A percentile compares a stretch with the other conserved stretches of the same genome.
phyloP scores from a whole-genome alignment of 2,888 invertebrate genomes.

The Eulithis prunata region DNA sequence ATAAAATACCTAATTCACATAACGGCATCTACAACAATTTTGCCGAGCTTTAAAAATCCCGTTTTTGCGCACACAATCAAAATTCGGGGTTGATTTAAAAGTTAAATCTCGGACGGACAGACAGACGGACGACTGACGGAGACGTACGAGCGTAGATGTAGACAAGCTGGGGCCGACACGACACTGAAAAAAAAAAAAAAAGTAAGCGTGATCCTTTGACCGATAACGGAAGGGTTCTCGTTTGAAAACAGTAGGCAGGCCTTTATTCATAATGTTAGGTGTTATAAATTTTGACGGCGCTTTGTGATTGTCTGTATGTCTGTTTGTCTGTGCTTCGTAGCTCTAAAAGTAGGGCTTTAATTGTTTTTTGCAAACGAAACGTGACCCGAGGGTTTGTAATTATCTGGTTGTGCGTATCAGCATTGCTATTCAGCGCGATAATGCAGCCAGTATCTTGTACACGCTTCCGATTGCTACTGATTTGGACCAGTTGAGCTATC shows the following conservation, averaged over 20 bases:
- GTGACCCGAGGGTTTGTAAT: no score
- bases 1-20: conserved; percentile 7
- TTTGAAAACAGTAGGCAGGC: not conserved
- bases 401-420: no score
- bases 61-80: conserved; percentile 28
- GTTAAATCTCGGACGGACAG: conserved; percentile 47
- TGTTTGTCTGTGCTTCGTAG: no score
- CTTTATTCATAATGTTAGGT: no score
- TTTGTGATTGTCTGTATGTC: no score
- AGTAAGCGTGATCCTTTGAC: not conserved
- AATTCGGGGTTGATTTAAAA: conserved; percentile 39
- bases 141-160: conserved; percentile 41
- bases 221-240: conserved; percentile 4
- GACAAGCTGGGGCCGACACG: conserved; percentile 25
- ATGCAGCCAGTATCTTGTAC: no score
- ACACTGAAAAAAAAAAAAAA: conserved; percentile 19
- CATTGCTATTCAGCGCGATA: no score
- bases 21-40: conserved; percentile 10
- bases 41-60: conserved; percentile 13
- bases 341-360: no score
- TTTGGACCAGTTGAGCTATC: no score
- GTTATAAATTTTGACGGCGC: no score
- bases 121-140: conserved; percentile 51
- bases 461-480: no score
- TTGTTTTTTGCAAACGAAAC: no score